Base-by-base conservation (phyloP, 2,888 invertebrate genomes). In the Pheosia gnoma region DNA sequence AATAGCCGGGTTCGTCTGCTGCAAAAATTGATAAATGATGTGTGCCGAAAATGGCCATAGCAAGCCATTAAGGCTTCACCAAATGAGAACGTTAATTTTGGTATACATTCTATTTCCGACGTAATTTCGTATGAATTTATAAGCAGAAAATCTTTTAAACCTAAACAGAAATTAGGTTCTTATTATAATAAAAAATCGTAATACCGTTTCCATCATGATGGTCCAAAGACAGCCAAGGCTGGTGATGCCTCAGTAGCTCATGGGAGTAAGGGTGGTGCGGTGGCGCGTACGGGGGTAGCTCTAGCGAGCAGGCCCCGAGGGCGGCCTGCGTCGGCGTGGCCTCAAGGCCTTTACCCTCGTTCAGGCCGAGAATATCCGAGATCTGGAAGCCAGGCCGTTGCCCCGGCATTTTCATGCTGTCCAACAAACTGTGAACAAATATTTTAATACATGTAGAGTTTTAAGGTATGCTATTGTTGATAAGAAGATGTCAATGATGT, bases 351-450 rank as follows among this genome's bases (percentile, higher is more conserved):
- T 93, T 88, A 68, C 94, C 94, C 74, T 97, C 97, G 81, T 98
- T 98, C 78, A 98, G 94, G 78, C 98, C 98, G 81, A 98, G 94
- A 81, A 98, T 98, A 87, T 98, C 98, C 77, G 98, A 97, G 80
- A 98, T 98, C 82, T 98, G 97, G 90, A 98, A 98, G 66, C 98
- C 97, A 0, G 97, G 95, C 75, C 96, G 94, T 81, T 96, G 96
- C 59, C 96, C 96, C 0, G 96, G 96, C 94, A 96, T 96, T 90
- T 97, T 97, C 95, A 97, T 96, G 78, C 96, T 96, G 86, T 97
- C 97, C 85, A 97, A 91, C 65, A 97, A 93, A 81, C 97, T 97
- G 94, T 60, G 61, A 59, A 63, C 7, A 47, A 62, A 60, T 52
- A 59, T 66, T 57, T 54, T 41, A 9, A 9, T 43, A 9, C 9